These are phyloP conservation scores for Stenolophus ochropezus DNA, from an alignment of 2,888 invertebrate genomes.

Conservation along the genomic window DNA sequence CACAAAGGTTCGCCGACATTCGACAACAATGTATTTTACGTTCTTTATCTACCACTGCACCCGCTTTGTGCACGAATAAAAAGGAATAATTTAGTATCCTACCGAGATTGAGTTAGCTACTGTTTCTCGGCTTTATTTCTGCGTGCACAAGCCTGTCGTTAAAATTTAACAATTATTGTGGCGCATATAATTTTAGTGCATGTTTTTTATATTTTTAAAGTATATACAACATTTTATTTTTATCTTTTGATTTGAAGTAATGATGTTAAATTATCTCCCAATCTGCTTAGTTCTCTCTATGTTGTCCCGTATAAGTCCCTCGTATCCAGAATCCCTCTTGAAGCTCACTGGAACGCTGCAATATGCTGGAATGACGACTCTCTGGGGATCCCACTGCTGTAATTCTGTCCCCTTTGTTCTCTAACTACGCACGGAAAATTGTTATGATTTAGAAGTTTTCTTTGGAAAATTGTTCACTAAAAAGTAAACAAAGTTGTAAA, in stretches of 20 bases:
- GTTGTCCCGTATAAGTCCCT: too few relatives aligned
- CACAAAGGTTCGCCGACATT: constrained; percentile 28
- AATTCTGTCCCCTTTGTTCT: background rate
- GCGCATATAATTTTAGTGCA: too few relatives aligned
- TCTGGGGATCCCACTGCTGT: background rate
- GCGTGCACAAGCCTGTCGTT: background rate
- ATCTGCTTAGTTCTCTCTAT: too few relatives aligned
- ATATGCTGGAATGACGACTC: background rate
- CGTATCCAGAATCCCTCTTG: background rate
- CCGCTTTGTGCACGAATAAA: constrained; percentile 4
- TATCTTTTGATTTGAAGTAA: too few relatives aligned
- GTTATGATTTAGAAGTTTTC: background rate
- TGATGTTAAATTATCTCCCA: too few relatives aligned
- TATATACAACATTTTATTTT: too few relatives aligned
- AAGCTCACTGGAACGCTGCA: background rate
- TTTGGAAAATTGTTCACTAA: background rate
- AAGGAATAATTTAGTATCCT: constrained; percentile 28
- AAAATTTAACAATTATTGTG: background rate
- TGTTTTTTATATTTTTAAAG: too few relatives aligned
- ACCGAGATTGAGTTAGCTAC: constrained; percentile 7
- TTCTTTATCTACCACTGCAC: constrained; percentile 10
- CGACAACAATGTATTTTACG: constrained; percentile 46
- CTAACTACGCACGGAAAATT: background rate
- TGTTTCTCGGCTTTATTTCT: background rate
- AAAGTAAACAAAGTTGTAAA: background rate